Evolutionary conservation across 2,888 invertebrate species (phyloP).

Genomic region (Sinotaia quadrata): DNA sequence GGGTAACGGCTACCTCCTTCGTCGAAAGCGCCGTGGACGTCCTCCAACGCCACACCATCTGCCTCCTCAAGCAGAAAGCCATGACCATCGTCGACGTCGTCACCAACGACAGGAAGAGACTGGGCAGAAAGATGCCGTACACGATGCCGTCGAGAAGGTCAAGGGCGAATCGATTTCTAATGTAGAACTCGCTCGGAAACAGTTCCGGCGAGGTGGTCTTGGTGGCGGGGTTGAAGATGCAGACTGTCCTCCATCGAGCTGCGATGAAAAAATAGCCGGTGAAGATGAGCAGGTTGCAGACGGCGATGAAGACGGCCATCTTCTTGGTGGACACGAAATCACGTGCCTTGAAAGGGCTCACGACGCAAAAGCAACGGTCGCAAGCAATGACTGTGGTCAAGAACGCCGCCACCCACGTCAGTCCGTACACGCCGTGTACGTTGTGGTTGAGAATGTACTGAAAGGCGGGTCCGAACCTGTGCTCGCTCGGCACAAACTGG

Average conservation of each 20-base stretch:
- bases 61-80: not conserved
- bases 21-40: not conserved
- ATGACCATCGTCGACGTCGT: not conserved
- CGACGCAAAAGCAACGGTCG: not conserved
- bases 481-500: not conserved
- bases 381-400: not conserved
- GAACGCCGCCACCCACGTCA: not conserved
- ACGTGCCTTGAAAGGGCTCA: not conserved
- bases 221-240: not conserved
- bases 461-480: not conserved
- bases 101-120: not conserved
- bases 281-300: not conserved
- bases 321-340: not conserved
- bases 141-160: not conserved
- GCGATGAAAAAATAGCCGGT: not conserved
- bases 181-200: not conserved
- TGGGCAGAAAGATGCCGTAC: not conserved
- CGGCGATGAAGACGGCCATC: not conserved
- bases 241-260: not conserved
- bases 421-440: not conserved
- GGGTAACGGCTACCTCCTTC: not conserved
- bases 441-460: not conserved
- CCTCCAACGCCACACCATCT: not conserved
- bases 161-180: not conserved
- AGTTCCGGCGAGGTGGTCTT: not conserved